Evolutionary conservation across 2,888 invertebrate species (phyloP).

Genomic region (Tubiluchus corallicola): DNA sequence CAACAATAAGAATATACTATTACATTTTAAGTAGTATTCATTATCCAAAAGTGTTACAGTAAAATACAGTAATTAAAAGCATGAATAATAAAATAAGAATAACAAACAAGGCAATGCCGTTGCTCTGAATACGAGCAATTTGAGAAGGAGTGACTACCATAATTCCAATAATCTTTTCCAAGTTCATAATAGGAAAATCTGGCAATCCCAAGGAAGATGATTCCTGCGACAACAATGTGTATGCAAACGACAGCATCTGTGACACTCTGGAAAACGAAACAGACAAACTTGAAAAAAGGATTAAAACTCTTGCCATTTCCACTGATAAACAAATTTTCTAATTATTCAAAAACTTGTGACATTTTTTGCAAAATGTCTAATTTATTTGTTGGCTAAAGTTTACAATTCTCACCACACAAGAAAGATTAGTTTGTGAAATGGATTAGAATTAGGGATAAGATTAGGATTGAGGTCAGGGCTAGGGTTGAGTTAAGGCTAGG

Average conservation of each 20-base stretch:
- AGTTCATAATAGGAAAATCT: conserved; percentile 72
- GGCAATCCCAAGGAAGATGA: conserved; percentile 51
- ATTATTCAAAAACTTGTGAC: background rate
- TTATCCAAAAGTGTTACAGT: background rate
- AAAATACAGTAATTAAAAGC: conserved; percentile 2
- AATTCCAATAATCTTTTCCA: conserved; percentile 44
- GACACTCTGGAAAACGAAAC: conserved; percentile 31
- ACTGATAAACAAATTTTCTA: conserved; percentile 2
- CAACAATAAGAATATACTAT: conserved; percentile 14
- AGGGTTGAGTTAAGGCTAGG: too few species aligned
- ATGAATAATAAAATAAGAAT: conserved; percentile 11
- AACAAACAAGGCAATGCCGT: conserved; percentile 9
- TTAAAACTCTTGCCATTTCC: conserved; percentile 5
- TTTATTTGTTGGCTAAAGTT: too few species aligned
- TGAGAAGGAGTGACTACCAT: too few species aligned
- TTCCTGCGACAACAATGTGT: conserved; percentile 58
- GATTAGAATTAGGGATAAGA: too few species aligned
- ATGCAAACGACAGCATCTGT: conserved; percentile 51
- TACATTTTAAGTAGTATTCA: background rate
- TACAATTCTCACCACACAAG: too few species aligned
- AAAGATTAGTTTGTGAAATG: too few species aligned
- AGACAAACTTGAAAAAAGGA: background rate
- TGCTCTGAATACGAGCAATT: too few species aligned
- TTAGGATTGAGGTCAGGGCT: too few species aligned
- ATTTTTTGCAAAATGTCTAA: conserved; percentile 1